Conservation (phyloP, 2,113 vertebrate genomes). For the Promerops cafer region DNA sequence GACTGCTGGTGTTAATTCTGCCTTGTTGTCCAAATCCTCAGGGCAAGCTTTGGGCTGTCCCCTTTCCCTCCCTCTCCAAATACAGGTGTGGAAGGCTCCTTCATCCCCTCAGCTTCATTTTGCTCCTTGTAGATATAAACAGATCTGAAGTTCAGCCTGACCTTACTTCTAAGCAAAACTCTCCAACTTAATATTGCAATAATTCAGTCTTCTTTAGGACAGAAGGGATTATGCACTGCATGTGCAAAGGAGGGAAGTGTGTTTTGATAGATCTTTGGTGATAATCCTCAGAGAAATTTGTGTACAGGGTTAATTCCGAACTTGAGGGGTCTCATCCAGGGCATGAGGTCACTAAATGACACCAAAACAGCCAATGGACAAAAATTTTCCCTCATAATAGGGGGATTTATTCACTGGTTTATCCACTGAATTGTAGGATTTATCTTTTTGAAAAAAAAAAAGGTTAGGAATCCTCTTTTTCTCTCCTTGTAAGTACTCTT, state of each 20-base stretch:
- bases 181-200: not conserved
- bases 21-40: not conserved
- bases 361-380: not conserved
- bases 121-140: not conserved
- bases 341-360: not conserved
- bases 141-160: not conserved
- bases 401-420: not conserved
- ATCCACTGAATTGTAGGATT: not conserved
- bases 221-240: not conserved
- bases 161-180: not conserved
- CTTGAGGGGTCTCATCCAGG: not conserved
- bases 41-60: not conserved
- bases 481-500: not conserved
- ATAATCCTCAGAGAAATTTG: not conserved
- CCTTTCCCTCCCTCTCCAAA: not conserved
- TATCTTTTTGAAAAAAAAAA: not conserved
- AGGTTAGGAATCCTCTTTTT: not conserved
- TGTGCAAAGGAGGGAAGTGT: not conserved
- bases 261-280: not conserved
- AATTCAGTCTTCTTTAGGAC: not conserved
- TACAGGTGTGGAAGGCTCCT: not conserved
- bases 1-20: not conserved
- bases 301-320: not conserved
- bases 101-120: not conserved
- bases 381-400: not conserved